These are phyloP conservation scores for Hafferia zeledoni DNA, from an alignment of 2,797 vertebrate species.

Conservation along the genomic window DNA sequence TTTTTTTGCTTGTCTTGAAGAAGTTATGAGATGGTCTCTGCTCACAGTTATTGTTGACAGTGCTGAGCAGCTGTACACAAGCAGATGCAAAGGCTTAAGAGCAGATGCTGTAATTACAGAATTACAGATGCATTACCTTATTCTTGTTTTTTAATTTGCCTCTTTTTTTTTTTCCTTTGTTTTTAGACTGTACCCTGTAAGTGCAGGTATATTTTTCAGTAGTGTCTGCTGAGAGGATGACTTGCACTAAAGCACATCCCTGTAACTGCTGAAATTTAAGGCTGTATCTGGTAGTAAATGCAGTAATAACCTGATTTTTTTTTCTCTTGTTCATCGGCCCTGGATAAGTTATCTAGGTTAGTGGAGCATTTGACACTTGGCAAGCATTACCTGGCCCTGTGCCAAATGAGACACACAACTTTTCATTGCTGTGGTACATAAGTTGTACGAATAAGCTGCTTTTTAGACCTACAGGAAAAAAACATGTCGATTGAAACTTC, in stretches of 20 bases:
- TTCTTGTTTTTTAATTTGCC: background rate
- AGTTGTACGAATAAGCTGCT: background rate
- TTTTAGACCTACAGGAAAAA: background rate
- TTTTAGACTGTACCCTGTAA: background rate
- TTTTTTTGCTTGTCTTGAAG: background rate
- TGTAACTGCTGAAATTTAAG: background rate
- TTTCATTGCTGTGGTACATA: background rate
- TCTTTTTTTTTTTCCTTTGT: background rate
- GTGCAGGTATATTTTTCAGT: background rate
- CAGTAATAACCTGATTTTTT: background rate
- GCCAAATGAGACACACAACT: background rate
- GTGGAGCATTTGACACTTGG: background rate
- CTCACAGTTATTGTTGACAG: background rate
- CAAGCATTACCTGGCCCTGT: background rate
- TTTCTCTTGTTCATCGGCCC: background rate
- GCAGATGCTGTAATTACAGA: background rate
- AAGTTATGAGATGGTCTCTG: background rate
- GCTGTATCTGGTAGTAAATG: background rate
- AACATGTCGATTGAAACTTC: background rate
- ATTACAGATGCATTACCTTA: background rate
- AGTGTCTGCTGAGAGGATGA: background rate
- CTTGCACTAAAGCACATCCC: background rate
- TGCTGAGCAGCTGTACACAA: background rate
- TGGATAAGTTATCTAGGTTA: background rate
- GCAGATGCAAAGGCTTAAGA: background rate